Conservation (phyloP, 2,888 invertebrate species). For the Orthonevra nobilis region DNA sequence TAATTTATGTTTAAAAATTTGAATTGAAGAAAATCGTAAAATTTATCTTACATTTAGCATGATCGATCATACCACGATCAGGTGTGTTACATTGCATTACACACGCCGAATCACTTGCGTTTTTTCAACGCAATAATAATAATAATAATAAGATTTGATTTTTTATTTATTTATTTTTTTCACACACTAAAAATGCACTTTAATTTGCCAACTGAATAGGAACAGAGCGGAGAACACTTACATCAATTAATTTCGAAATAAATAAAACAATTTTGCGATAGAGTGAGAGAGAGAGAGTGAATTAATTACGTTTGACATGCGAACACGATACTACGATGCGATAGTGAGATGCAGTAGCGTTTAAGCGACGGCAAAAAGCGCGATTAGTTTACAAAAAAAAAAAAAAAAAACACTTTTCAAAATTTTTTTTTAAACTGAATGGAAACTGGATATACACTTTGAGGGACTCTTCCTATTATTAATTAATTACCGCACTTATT, state of each 20-base stretch:
- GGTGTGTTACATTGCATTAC: slow-evolving; percentile 34
- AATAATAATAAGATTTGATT: too few relatives aligned
- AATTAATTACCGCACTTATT: slow-evolving; percentile 11
- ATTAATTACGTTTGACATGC: slow-evolving; percentile 54
- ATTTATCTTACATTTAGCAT: slow-evolving; percentile 59
- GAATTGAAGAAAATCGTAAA: too few relatives aligned
- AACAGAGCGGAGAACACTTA: slow-evolving; percentile 38
- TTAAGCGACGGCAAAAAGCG: slow-evolving; percentile 66
- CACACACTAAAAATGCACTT: slow-evolving; percentile 46
- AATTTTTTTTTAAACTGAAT: slow-evolving; percentile 15
- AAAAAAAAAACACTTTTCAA: too few relatives aligned
- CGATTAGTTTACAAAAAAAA: slow-evolving; percentile 12
- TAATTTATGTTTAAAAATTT: too few relatives aligned
- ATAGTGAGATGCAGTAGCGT: slow-evolving; percentile 10
- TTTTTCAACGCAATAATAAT: background rate
- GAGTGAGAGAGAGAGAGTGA: slow-evolving; percentile 16
- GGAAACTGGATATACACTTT: slow-evolving; percentile 38
- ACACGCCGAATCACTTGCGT: slow-evolving; percentile 33
- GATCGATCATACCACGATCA: slow-evolving; percentile 58
- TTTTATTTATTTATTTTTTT: background rate
- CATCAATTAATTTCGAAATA: slow-evolving; percentile 53
- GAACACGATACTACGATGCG: slow-evolving; percentile 16
- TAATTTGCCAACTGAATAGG: slow-evolving; percentile 43
- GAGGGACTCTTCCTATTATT: background rate
- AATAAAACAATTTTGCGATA: slow-evolving; percentile 54